Evolutionary conservation across 2,797 vertebrate species (phyloP), one percentile per base, ranked within the genome.

Genomic region (Salmo trutta): DNA sequence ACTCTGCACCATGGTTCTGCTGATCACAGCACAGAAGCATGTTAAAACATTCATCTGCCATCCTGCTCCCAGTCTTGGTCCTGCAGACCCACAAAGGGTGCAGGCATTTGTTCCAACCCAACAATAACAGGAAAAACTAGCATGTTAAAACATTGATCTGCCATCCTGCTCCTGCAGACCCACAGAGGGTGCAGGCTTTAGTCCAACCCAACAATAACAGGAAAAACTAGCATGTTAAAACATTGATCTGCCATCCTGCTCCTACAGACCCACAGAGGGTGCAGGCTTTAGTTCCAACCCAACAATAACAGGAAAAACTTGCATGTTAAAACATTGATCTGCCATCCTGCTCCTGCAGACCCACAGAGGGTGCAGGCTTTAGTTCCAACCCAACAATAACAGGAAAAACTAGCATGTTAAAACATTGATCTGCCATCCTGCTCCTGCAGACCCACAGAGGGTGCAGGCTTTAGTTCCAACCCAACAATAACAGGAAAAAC

Each of bases 1-100:
- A 81, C 87, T 85, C 82, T 86, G 83, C 86, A 90, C 84, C 84
- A 77, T 89, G 5, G 8, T 59, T 59, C 80, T 88, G 86, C 90
- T 92, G 90, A 93, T 91, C 82, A 65, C 87, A 81, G 82, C 71
- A 51, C 69, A 2, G 81, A 80, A 5, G 3, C 54, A 56, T 16
- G 54, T 56, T 56, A 4, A 17, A 56, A 56, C 53, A 17, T 5
- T 56, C 17, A 17, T 19, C 53, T 56, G 53, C 53, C 53, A 17
- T 56, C 17, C 53, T 17, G 53, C 53, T 56, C 53, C 53, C 4
- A n/a, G n/a, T n/a, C n/a, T n/a, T n/a, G 4, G 14, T 79, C 33
- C 33, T 33, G 33, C 5, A 56, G 16, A 56, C 53, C 53, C 53
- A 56, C 19, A 56, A 4, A 81, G 80, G 24, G 21, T 66, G 67